These are phyloP conservation scores for Amblyraja radiata DNA, from an alignment of 2,797 vertebrate species.

Conservation along the genomic window DNA sequence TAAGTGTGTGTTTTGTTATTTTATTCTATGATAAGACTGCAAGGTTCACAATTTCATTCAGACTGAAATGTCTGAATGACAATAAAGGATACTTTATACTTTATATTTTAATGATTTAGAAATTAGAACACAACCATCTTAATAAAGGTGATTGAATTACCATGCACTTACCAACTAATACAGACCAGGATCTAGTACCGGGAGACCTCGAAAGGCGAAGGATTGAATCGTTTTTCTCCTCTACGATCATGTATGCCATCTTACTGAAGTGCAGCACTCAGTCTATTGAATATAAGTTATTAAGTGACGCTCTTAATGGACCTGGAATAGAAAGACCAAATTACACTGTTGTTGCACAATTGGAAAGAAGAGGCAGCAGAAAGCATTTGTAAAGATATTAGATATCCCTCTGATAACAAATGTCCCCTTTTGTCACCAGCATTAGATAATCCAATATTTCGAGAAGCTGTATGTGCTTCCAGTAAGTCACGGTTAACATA, in stretches of 20 bases:
- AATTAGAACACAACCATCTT: neutral
- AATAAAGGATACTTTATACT: too few species aligned
- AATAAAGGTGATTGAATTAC: neutral
- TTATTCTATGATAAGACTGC: too few species aligned
- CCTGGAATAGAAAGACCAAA: neutral
- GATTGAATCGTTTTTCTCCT: slow-evolving; percentile 60
- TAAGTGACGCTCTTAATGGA: neutral
- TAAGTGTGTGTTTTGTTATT: too few species aligned
- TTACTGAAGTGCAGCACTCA: neutral
- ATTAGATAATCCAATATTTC: neutral
- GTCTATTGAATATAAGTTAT: neutral
- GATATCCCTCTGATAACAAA: neutral
- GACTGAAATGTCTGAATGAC: too few species aligned
- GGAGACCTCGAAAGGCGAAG: slow-evolving; percentile 83
- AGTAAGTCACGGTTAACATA: neutral
- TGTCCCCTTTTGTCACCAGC: neutral
- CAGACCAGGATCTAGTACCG: slow-evolving; percentile 87
- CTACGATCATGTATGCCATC: slow-evolving; percentile 80
- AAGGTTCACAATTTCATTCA: too few species aligned
- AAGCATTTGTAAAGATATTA: neutral
- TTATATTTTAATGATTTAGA: neutral
- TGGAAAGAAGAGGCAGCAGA: neutral
- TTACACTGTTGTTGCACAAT: neutral
- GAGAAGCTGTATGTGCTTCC: neutral
- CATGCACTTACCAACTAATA: slow-evolving; percentile 75